Evolutionary conservation across 2,888 invertebrate genomes (phyloP).

Genomic region (Cerastis rubricosa): DNA sequence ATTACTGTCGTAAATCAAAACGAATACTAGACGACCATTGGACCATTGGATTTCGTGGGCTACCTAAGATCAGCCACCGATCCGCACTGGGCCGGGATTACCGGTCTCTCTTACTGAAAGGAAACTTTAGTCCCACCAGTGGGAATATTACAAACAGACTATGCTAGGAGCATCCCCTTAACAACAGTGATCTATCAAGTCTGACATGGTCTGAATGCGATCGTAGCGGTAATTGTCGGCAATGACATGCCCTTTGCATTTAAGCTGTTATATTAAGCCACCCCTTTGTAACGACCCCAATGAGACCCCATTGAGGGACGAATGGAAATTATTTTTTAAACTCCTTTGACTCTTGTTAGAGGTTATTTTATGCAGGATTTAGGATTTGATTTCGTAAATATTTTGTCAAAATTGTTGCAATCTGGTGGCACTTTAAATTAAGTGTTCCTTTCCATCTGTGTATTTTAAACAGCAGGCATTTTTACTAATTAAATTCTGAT

Average conservation of each 20-base stretch:
- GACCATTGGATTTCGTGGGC: background rate
- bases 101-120: no score
- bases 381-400: constrained; percentile 17
- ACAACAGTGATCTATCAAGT: constrained; percentile 36
- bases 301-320: constrained; percentile 39
- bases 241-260: constrained; percentile 59
- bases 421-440: background rate
- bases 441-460: no score
- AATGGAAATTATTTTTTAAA: constrained; percentile 49
- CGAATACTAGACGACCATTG: background rate
- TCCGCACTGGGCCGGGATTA: background rate
- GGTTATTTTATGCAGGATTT: constrained; percentile 8
- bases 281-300: constrained; percentile 41
- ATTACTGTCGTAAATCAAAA: background rate
- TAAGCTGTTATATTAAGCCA: constrained; percentile 51
- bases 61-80: background rate
- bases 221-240: constrained; percentile 43
- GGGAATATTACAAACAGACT: background rate
- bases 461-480: background rate
- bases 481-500: background rate
- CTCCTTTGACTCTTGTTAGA: constrained; percentile 13
- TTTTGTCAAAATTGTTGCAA: background rate
- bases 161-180: background rate
- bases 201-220: constrained; percentile 33
- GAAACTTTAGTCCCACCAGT: background rate